Base-by-base conservation (phyloP, 2,797 vertebrate genomes). In the Rhodeus uyekii region DNA sequence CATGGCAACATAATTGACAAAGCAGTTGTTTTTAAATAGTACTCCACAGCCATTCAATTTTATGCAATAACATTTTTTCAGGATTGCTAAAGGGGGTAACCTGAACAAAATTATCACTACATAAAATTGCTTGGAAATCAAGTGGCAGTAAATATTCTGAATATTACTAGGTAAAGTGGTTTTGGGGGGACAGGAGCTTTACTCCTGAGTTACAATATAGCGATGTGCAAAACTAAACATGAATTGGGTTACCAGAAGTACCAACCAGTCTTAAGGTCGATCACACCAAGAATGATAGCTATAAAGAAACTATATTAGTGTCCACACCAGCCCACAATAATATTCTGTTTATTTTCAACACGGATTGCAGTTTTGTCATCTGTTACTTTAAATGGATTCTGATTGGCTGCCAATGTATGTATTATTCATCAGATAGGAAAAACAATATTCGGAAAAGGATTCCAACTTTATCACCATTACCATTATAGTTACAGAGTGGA, bases 11-110 rank as follows among this genome's bases (percentile, higher is more conserved):
- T 75, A 55, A 67, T 67, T 55, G 71, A 65, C 48, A 38, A 32
- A 50, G 80, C 60, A 64, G 44, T 65, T 34, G 46, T 74, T 81
- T 65, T 64, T 39, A 61, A 81, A 65, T 55, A 65, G 71, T 34
- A 39, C 44, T 74, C 24, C 58, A 50, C n/a, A 64, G 69, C 78
- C 55, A 44, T 76, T 76, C 44, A 9, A 44, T 55, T 60, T 16
- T 60, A 14, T 60, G 16, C 6, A 60, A 58, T 29, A 60, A 46
- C 29, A 65, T 55, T 48, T 38, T n/a, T 46, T 7, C 9, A 36
- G 69, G 69, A 18, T 46, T 73, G 69, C 32, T 64, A 36, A 10
- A 78, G 22, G 13, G 34, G 4, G 61, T 14, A 24, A 36, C 19
- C 58, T 48, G 38, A 36, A 77, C 9, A 0, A 44, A 46, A 77